phyloP scores from a whole-genome alignment of 1,140 invertebrate genomes.

The Zaprionus camerounensis region DNA sequence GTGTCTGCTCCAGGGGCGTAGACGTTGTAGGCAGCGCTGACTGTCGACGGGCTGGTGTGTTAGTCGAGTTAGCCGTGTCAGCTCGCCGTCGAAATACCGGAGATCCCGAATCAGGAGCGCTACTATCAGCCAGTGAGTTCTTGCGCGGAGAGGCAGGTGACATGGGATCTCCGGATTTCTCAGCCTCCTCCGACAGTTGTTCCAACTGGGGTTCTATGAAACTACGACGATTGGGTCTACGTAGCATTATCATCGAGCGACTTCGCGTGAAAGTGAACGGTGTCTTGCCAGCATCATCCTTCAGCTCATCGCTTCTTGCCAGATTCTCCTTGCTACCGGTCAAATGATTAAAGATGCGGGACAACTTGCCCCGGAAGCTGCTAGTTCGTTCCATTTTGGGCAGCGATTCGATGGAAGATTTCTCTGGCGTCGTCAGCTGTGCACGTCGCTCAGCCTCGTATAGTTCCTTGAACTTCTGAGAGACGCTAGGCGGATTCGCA shows the following conservation, averaged over 20 bases:
- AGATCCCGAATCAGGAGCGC: conserved; percentile 29
- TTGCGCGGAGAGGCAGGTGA: conserved; percentile 72
- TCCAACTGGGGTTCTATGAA: conserved; percentile 81
- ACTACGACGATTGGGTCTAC: conserved; percentile 72
- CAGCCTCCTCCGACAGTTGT: conserved; percentile 76
- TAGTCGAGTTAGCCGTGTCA: conserved; percentile 45
- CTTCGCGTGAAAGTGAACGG: conserved; percentile 78
- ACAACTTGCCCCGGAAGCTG: conserved; percentile 76
- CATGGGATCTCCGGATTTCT: conserved; percentile 67
- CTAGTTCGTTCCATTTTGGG: conserved; percentile 80
- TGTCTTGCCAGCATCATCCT: conserved; percentile 53
- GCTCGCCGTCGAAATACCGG: conserved; percentile 37
- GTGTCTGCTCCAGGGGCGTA: conserved; percentile 50
- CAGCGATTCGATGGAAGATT: conserved; percentile 44
- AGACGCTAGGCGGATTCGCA: conserved; percentile 39
- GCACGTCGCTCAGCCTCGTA: conserved; percentile 51
- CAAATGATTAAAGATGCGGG: conserved; percentile 73
- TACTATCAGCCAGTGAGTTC: conserved; percentile 63
- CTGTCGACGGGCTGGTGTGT: conserved; percentile 56
- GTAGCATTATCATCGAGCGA: conserved; percentile 79
- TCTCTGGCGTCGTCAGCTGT: conserved; percentile 4
- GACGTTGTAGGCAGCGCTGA: conserved; percentile 63
- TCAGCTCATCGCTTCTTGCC: conserved; percentile 42
- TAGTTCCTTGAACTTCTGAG: conserved; percentile 60
- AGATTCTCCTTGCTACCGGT: conserved; percentile 79